Evolutionary conservation across 1,140 invertebrate genomes (phyloP).

Genomic region (Lepidotrigona ventralis): DNA sequence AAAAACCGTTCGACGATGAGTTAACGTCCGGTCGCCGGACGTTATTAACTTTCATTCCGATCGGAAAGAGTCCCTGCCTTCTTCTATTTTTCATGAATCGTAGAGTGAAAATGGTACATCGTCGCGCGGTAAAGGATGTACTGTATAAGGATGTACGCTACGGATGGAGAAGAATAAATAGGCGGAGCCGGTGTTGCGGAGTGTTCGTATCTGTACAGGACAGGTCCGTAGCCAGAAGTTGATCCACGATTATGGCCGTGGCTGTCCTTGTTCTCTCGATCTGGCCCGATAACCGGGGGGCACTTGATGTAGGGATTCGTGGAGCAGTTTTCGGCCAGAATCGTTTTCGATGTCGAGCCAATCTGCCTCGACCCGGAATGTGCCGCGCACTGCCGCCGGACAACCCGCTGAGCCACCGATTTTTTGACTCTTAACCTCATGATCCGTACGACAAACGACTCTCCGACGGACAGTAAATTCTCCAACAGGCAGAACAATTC

Average conservation of each 20-base stretch:
- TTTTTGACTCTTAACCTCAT: slow-evolving; percentile 55
- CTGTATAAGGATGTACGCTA: slow-evolving; percentile 50
- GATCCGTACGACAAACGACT: slow-evolving; percentile 45
- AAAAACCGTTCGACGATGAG: background rate
- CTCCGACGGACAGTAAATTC: slow-evolving; percentile 31
- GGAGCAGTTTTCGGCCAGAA: slow-evolving; percentile 62
- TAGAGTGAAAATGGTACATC: background rate
- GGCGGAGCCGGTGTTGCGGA: slow-evolving; percentile 46
- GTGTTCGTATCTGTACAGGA: slow-evolving; percentile 49
- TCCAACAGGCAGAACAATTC: background rate
- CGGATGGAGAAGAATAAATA: slow-evolving; percentile 53
- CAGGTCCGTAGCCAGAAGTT: slow-evolving; percentile 70
- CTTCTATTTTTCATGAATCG: background rate
- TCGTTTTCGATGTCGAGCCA: slow-evolving; percentile 69
- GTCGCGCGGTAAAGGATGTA: background rate
- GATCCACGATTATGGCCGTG: slow-evolving; percentile 74
- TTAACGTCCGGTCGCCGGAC: background rate
- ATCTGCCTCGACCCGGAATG: slow-evolving; percentile 54
- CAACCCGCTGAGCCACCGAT: slow-evolving; percentile 59
- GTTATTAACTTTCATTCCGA: background rate
- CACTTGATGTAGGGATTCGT: slow-evolving; percentile 42
- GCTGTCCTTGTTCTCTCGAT: slow-evolving; percentile 70
- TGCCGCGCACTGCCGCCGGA: slow-evolving; percentile 42
- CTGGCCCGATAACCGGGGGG: slow-evolving; percentile 63
- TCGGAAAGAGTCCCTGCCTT: background rate